Conservation (phyloP, 92 coral and sea anemone species). For the Bergia sp. region DNA sequence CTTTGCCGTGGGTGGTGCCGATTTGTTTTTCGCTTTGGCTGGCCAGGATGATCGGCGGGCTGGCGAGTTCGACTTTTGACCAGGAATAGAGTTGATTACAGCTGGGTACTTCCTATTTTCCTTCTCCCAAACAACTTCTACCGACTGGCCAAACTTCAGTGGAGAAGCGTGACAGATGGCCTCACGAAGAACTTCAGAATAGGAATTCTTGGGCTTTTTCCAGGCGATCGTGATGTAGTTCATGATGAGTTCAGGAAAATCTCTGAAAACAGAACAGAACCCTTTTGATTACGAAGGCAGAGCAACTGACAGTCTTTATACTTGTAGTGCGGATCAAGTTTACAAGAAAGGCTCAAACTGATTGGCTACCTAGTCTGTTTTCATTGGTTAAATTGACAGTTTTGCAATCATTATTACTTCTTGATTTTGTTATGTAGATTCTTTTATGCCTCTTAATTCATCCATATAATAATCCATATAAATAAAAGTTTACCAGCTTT, state of each 20-base stretch:
- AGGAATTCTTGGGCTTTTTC: neutral
- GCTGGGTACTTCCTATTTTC: neutral
- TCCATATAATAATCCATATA: too few relatives aligned
- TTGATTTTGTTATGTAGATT: too few relatives aligned
- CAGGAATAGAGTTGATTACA: neutral
- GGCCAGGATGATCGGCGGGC: neutral
- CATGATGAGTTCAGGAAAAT: neutral
- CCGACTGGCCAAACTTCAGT: neutral
- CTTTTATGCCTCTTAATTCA: too few relatives aligned
- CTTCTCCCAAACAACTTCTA: conserved; percentile 1
- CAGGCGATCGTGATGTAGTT: neutral
- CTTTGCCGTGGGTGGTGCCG: conserved; percentile 1
- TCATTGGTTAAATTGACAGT: too few relatives aligned
- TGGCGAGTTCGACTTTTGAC: neutral
- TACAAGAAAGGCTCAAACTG: neutral
- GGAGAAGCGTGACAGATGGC: conserved; percentile 3
- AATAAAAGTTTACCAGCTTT: too few relatives aligned
- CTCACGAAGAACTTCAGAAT: neutral
- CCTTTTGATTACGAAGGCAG: neutral
- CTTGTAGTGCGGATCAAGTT: conserved; percentile 3
- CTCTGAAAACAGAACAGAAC: neutral
- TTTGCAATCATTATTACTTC: too few relatives aligned
- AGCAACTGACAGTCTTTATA: neutral
- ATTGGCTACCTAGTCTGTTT: neutral
- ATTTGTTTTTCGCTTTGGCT: neutral